phyloP scores from a whole-genome alignment of 2,888 invertebrate genomes.

The Sphaerophoria rueppellii region DNA sequence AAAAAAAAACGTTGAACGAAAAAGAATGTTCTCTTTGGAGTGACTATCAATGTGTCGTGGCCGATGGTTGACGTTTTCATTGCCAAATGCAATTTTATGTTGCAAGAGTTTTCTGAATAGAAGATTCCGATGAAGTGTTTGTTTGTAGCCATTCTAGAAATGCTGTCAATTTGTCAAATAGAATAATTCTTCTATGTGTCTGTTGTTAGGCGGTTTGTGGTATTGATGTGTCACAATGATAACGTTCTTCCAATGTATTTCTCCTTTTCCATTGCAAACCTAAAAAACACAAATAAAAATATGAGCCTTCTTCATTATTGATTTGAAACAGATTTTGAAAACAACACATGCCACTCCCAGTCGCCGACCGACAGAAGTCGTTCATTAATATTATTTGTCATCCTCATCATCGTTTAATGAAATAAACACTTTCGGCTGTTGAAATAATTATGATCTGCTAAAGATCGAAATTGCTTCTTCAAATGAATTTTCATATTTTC shows the following conservation, averaged over 20 bases:
- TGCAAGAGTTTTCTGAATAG: background rate
- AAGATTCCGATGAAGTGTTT: conserved; percentile 8
- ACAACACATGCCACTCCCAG: background rate
- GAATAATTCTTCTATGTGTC: conserved; percentile 1
- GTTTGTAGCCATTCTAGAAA: conserved; percentile 14
- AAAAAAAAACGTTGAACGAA: conserved; percentile 1
- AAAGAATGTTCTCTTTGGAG: conserved; percentile 38
- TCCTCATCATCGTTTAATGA: conserved; percentile 37
- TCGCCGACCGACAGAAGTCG: background rate
- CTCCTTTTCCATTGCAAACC: background rate
- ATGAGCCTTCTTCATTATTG: background rate
- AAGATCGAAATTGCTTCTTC: conserved; percentile 23
- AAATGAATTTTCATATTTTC: background rate
- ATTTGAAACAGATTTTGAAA: conserved; percentile 4
- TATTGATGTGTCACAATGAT: conserved; percentile 21
- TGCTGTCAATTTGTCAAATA: conserved; percentile 34
- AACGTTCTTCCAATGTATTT: background rate
- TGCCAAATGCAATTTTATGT: conserved; percentile 63
- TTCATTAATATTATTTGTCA: conserved; percentile 14
- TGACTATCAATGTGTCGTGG: conserved; percentile 62
- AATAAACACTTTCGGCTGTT: conserved; percentile 28
- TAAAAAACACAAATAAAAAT: background rate
- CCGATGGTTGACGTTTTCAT: conserved; percentile 51
- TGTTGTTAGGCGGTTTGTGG: background rate
- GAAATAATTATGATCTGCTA: conserved; percentile 23